Evolutionary conservation across 2,797 vertebrate species (phyloP).

Genomic region (Eulemur coronatus): DNA sequence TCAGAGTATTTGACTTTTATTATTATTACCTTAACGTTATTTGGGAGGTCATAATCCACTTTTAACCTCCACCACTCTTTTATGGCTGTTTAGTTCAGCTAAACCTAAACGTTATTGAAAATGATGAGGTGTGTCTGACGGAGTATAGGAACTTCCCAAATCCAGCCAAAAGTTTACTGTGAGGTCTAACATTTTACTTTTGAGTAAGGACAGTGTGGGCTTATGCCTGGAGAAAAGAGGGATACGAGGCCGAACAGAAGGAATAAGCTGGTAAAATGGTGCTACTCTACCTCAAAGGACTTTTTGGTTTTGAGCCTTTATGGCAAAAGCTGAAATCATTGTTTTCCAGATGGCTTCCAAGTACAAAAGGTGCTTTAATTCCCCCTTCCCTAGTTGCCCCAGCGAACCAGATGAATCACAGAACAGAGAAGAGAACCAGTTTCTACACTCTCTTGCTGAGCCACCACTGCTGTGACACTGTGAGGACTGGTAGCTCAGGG

Average conservation of each 20-base stretch:
- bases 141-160: not conserved
- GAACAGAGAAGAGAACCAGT: not conserved
- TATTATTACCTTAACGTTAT: not conserved
- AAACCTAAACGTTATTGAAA: not conserved
- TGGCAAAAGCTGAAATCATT: not conserved
- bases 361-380: not conserved
- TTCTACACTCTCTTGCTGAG: not conserved
- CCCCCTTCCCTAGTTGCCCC: not conserved
- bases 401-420: not conserved
- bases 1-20: not conserved
- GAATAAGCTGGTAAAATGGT: not conserved
- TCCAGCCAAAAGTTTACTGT: not conserved
- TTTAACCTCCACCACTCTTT: not conserved
- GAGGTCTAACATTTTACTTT: not conserved
- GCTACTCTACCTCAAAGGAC: not conserved
- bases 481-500: not conserved
- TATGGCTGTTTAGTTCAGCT: not conserved
- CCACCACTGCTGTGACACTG: not conserved
- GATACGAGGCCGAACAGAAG: not conserved
- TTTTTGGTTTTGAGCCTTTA: not conserved
- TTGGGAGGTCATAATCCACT: not conserved
- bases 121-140: not conserved
- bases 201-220: not conserved
- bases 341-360: not conserved
- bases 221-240: not conserved